Conservation (phyloP, 2,888 invertebrate genomes). For the Pristionchus mayeri region DNA sequence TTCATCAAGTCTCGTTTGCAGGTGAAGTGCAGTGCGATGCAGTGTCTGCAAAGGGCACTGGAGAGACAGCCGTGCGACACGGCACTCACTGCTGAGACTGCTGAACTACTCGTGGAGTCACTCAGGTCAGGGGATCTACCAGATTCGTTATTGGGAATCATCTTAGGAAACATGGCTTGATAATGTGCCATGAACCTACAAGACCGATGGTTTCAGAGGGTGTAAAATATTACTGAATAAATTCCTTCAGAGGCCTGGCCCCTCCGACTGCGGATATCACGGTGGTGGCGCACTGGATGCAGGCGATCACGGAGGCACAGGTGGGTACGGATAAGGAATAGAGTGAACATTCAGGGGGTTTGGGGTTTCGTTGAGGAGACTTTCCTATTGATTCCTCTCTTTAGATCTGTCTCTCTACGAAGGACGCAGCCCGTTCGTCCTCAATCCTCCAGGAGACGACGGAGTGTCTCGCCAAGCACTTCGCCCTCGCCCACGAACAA, state of each 20-base stretch:
- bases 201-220: not conserved
- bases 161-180: not conserved
- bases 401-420: constrained; percentile 63
- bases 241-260: constrained; percentile 55
- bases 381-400: not conserved
- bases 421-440: constrained; percentile 58
- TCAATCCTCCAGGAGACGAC: constrained; percentile 59
- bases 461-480: constrained; percentile 63
- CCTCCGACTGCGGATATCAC: constrained; percentile 65
- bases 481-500: constrained; percentile 64
- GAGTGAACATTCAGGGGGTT: not conserved
- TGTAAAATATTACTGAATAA: not conserved
- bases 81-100: constrained; percentile 65
- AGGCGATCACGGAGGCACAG: constrained; percentile 69
- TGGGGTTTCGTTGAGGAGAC: no score
- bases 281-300: constrained; percentile 72
- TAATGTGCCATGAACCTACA: not conserved
- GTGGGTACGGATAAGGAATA: constrained; percentile 44
- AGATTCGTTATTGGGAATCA: not conserved
- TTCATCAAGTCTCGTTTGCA: constrained; percentile 34
- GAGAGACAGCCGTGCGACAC: constrained; percentile 69
- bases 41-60: constrained; percentile 68
- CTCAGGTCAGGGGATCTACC: constrained; percentile 50
- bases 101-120: constrained; percentile 63
- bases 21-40: constrained; percentile 70